Evolutionary conservation across 2,113 vertebrate genomes (phyloP).

Genomic region (Eidolon helvum): DNA sequence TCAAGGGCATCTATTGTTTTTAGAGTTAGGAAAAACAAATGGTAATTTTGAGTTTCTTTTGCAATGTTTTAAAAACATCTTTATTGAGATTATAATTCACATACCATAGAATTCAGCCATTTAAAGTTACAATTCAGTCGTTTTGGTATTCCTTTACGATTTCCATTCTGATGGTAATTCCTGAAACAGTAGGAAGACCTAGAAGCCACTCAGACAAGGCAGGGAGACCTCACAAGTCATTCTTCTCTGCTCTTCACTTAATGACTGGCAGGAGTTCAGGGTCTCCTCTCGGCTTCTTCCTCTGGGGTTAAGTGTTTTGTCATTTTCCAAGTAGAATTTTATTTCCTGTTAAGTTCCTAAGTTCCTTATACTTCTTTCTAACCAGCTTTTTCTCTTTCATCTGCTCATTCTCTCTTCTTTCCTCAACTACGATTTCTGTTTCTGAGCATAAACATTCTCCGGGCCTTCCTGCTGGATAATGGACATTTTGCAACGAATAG

Average conservation of each 20-base stretch:
- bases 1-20: neutral
- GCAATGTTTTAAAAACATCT: neutral
- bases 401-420: neutral
- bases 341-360: neutral
- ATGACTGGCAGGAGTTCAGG: neutral
- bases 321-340: neutral
- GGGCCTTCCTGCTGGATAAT: neutral
- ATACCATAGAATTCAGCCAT: neutral
- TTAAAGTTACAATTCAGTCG: neutral
- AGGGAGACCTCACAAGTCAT: rapidly evolving
- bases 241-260: neutral
- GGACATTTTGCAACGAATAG: neutral
- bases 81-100: neutral
- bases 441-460: neutral
- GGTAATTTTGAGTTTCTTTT: neutral
- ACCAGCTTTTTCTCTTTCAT: neutral
- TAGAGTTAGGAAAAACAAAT: neutral
- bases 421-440: neutral
- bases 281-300: neutral
- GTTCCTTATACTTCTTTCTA: neutral
- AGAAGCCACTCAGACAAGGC: neutral
- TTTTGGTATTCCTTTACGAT: neutral
- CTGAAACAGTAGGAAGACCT: neutral
- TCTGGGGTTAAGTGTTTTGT: neutral
- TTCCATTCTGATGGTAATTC: neutral